Evolutionary conservation across 2,113 vertebrate species (phyloP), one percentile per base, ranked within the genome.

Genomic region (Oryzias curvinotus): DNA sequence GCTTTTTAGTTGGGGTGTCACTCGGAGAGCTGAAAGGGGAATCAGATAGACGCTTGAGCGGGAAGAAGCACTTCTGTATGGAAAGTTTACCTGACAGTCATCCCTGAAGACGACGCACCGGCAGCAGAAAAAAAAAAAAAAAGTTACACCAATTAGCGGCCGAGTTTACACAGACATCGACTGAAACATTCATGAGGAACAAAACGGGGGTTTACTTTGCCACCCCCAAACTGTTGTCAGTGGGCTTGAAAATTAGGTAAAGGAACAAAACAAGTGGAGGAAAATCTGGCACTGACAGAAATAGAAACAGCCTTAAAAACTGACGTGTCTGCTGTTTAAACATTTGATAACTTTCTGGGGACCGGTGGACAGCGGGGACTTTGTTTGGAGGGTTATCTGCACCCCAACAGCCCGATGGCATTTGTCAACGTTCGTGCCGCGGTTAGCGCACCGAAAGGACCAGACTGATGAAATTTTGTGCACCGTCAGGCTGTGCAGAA

Each of bases 81-180:
- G 81, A 76, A 84, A 85, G 75, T 86, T 88, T 86, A 87, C 85
- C 87, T 87, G 87, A 87, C 88, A 86, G 79, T 85, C 85, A 66
- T 77, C 86, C 72, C 70, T 68, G 78, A 76, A 72, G 60, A 65
- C 5, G 76, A 76, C 85, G 86, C 84, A 73, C 55, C 0, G 61
- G 57, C 30, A 61, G 81, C 77, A 65, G 10, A 12, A 12, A 36
- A 3, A 36, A 36, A 36, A 12, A 36, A 77, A 85, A 74, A 80
- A n/a, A 10, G 62, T 77, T 65, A 80, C 85, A 81, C 71, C 85
- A 90, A 88, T 90, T 88, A 88, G 82, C 77, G 69, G 13, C 16
- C 12, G 57, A 57, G 81, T 86, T 78, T 75, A 78, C 68, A 21
- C 70, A 6, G 65, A 66, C 54, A 65, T 52, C 74, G 36, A 17